Percentiles rank a stretch among this genome's conserved stretches.
These are phyloP conservation scores for Cromileptes altivelis DNA, from an alignment of 2,113 vertebrate genomes.

Conservation along the genomic window DNA sequence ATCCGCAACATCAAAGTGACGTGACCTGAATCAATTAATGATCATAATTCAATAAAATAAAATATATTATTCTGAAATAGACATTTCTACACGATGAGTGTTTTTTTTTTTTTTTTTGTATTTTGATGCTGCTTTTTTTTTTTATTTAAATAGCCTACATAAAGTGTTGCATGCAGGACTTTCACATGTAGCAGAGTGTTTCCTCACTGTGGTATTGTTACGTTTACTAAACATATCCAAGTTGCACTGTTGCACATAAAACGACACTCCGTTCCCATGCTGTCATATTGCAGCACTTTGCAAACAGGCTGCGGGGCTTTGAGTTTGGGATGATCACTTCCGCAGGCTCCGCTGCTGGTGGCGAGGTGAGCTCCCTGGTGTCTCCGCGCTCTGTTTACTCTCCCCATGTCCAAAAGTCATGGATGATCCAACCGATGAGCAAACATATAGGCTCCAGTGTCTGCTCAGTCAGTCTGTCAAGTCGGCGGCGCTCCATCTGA, in stretches of 20 bases:
- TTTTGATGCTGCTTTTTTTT: too few relatives aligned
- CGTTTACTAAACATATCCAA: too few relatives aligned
- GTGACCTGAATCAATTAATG: background rate
- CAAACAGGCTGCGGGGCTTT: background rate
- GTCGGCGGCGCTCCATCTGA: background rate
- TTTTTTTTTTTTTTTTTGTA: too few relatives aligned
- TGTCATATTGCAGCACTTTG: background rate
- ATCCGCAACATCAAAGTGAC: background rate
- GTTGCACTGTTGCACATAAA: background rate
- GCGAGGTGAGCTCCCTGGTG: slow-evolving; percentile 7
- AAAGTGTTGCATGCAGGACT: background rate
- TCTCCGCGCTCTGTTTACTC: slow-evolving; percentile 38
- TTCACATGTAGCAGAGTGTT: too few relatives aligned
- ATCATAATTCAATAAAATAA: background rate
- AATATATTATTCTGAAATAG: background rate
- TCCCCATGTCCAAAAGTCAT: slow-evolving; percentile 74
- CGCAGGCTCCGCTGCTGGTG: slow-evolving; percentile 7
- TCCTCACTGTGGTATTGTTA: too few relatives aligned
- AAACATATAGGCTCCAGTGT: slow-evolving; percentile 35
- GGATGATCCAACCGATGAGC: slow-evolving; percentile 37
- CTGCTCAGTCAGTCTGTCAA: slow-evolving; percentile 11
- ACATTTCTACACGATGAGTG: background rate
- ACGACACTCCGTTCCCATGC: background rate
- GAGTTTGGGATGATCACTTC: slow-evolving; percentile 42
- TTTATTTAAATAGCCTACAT: too few relatives aligned